These are phyloP conservation scores for Drosophila macrospina DNA, from an alignment of 2,888 invertebrate species.

Conservation along the genomic window DNA sequence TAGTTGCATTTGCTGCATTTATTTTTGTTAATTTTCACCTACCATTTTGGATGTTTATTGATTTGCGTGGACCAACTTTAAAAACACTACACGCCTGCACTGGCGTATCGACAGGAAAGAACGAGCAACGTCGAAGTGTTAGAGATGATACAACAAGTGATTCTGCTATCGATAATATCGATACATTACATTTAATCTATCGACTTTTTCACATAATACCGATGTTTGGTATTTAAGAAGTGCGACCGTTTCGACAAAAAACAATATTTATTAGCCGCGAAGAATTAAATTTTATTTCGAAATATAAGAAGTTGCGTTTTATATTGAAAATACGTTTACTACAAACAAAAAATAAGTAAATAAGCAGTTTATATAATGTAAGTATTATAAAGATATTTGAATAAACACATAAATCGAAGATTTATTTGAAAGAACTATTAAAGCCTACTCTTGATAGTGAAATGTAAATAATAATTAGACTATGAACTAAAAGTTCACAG, in stretches of 20 bases:
- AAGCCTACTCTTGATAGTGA: too few species aligned
- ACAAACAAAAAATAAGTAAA: too few species aligned
- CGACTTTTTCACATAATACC: background rate
- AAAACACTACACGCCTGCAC: slow-evolving; percentile 93
- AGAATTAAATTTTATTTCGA: background rate
- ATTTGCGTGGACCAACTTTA: slow-evolving; percentile 89
- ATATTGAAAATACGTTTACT: too few species aligned
- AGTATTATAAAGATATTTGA: too few species aligned
- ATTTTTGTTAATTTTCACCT: slow-evolving; percentile 77
- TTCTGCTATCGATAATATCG: too few species aligned
- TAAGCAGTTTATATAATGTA: too few species aligned
- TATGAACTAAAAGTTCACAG: too few species aligned
- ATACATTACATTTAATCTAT: too few species aligned
- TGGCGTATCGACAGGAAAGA: slow-evolving; percentile 95
- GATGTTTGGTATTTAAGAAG: background rate
- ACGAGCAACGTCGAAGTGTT: slow-evolving; percentile 69
- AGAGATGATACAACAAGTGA: slow-evolving; percentile 24
- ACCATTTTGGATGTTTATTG: slow-evolving; percentile 88
- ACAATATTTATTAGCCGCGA: background rate
- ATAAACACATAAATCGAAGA: too few species aligned
- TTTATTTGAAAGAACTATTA: too few species aligned
- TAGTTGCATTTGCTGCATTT: slow-evolving; percentile 29
- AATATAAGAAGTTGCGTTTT: too few species aligned
- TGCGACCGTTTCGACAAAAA: slow-evolving; percentile 1
- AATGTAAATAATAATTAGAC: too few species aligned